Percentiles rank a stretch among this genome's conserved stretches.
phyloP scores from a whole-genome alignment of 1,140 invertebrate genomes.

The Streblospio benedicti region DNA sequence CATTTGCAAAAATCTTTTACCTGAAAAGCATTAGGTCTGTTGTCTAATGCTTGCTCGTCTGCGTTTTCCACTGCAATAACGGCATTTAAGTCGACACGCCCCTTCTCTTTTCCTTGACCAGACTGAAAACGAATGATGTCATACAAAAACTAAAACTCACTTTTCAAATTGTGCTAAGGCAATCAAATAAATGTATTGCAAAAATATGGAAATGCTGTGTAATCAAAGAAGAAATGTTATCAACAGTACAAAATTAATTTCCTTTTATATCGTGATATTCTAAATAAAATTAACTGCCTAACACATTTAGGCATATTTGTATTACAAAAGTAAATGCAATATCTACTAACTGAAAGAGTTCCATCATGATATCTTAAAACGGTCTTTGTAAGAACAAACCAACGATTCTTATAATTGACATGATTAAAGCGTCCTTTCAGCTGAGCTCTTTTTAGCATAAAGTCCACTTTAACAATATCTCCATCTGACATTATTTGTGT shows the following conservation, averaged over 20 bases:
- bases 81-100: conserved; percentile 61
- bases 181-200: too few relatives aligned
- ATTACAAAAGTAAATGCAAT: neutral
- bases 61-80: conserved; percentile 65
- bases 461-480: conserved; percentile 47
- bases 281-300: too few relatives aligned
- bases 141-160: neutral
- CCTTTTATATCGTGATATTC: too few relatives aligned
- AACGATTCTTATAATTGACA: conserved; percentile 74
- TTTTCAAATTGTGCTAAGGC: too few relatives aligned
- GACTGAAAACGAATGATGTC: conserved; percentile 11
- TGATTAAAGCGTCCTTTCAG: conserved; percentile 76
- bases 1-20: conserved; percentile 18
- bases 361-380: conserved; percentile 71
- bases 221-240: too few relatives aligned
- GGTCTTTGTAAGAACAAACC: conserved; percentile 67
- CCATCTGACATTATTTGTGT: neutral
- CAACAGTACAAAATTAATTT: too few relatives aligned
- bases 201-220: too few relatives aligned
- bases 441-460: conserved; percentile 76
- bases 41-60: conserved; percentile 23
- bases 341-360: conserved; percentile 62
- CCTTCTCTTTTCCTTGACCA: conserved; percentile 53
- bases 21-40: conserved; percentile 26
- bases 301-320: neutral